Evolutionary conservation across 2,113 vertebrate genomes (phyloP), one percentile per base, ranked within the genome.

Genomic region (Apeltes quadracus): DNA sequence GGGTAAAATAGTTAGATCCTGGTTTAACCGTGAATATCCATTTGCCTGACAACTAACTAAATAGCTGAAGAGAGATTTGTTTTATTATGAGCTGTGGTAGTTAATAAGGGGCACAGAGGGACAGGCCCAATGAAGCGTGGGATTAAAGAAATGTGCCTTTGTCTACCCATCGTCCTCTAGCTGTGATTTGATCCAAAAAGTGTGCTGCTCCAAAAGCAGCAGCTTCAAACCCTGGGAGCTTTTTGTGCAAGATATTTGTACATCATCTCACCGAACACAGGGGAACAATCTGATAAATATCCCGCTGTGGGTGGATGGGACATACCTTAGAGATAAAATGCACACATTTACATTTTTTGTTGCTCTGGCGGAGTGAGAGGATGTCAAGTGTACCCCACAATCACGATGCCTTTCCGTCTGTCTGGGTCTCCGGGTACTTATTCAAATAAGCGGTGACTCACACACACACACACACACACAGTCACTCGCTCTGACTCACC

Each of bases 361-460:
- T 70, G 48, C 44, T 65, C 16, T 69, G 57, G 64, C 54, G 63
- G 34, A 34, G 48, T 25, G 70, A 81, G 72, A 77, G 39, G 76
- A 85, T 80, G 76, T 82, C 68, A 84, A 87, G 79, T 82, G 74
- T 75, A 66, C 39, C 72, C 87, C 69, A 64, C 58, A 64, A 83
- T 90, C 85, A 79, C 79, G 64, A 75, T 76, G 75, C 50, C 72
- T 80, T 81, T 83, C 70, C 9, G 22, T 88, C 81, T 70, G 78
- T 87, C 82, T 82, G 66, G 64, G 39, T 81, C 79, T 80, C 79
- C 48, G 76, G 65, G 75, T 78, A 75, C 75, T 87, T 87, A 85
- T 82, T 87, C 69, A 87, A 83, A 90, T 66, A 70, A 74, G 69
- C n/a, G 20, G 51, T 87, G 90, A 89, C 63, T 84, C 88, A 87